Evolutionary conservation across 2,113 vertebrate genomes (phyloP).

Genomic region (Actinemys pallida): DNA sequence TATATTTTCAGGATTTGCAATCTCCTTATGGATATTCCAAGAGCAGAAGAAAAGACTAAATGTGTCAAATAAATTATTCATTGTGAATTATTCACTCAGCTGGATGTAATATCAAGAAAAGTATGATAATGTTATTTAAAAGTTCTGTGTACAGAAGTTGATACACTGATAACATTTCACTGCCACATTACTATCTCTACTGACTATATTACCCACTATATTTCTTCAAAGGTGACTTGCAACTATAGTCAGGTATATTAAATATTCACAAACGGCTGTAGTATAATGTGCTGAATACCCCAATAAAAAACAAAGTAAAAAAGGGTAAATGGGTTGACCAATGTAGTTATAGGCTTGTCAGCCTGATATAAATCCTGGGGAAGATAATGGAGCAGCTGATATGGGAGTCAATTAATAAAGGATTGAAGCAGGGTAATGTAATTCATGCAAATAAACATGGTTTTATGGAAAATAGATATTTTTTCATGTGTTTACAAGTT

Average conservation of each 20-base stretch:
- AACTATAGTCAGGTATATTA: background rate
- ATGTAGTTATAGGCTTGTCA: background rate
- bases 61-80: background rate
- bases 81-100: background rate
- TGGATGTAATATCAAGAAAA: background rate
- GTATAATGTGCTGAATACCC: background rate
- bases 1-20: background rate
- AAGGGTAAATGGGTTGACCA: background rate
- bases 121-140: background rate
- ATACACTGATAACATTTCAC: background rate
- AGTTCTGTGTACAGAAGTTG: background rate
- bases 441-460: background rate
- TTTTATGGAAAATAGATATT: background rate
- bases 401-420: background rate
- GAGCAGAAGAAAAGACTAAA: background rate
- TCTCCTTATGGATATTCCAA: background rate
- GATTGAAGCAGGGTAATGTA: background rate
- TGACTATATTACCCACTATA: background rate
- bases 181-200: background rate
- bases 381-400: background rate
- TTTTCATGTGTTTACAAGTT: background rate
- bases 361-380: background rate
- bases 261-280: background rate
- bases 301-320: background rate
- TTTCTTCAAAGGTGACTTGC: background rate